Evolutionary conservation across 1,140 invertebrate genomes (phyloP).

Genomic region (Copidosoma floridanum): DNA sequence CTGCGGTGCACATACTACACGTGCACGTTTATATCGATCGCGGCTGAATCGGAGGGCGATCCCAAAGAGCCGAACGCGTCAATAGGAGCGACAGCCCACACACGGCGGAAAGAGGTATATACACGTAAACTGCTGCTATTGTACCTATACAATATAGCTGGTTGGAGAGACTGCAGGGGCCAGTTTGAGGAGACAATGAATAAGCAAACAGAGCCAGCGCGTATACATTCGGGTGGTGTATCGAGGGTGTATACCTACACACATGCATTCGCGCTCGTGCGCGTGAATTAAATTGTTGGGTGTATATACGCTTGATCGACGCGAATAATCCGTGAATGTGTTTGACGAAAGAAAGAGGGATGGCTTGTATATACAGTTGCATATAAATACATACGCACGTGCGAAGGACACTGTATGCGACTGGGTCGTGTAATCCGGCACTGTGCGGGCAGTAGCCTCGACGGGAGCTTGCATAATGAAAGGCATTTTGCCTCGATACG

Average conservation of each 20-base stretch:
- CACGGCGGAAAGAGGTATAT: too few relatives aligned
- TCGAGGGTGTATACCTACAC: neutral
- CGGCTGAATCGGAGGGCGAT: too few relatives aligned
- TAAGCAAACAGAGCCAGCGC: neutral
- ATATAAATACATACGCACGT: neutral
- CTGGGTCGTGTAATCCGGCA: too few relatives aligned
- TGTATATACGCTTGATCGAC: too few relatives aligned
- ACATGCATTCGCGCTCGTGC: neutral
- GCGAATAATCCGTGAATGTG: too few relatives aligned
- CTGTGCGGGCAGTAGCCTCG: neutral
- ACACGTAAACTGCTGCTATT: too few relatives aligned
- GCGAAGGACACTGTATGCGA: neutral
- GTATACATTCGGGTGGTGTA: neutral
- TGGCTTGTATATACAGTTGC: neutral
- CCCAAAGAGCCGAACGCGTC: neutral
- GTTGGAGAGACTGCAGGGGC: too few relatives aligned
- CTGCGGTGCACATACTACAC: too few relatives aligned
- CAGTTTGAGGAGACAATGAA: too few relatives aligned
- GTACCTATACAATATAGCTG: too few relatives aligned
- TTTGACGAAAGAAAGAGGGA: neutral
- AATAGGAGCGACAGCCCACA: constrained; percentile 12
- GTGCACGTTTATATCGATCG: too few relatives aligned
- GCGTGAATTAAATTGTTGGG: too few relatives aligned
- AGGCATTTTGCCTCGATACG: neutral
- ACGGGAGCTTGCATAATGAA: constrained; percentile 9